phyloP scores from a whole-genome alignment of 2,888 invertebrate genomes.

The Crocallis elinguaria region DNA sequence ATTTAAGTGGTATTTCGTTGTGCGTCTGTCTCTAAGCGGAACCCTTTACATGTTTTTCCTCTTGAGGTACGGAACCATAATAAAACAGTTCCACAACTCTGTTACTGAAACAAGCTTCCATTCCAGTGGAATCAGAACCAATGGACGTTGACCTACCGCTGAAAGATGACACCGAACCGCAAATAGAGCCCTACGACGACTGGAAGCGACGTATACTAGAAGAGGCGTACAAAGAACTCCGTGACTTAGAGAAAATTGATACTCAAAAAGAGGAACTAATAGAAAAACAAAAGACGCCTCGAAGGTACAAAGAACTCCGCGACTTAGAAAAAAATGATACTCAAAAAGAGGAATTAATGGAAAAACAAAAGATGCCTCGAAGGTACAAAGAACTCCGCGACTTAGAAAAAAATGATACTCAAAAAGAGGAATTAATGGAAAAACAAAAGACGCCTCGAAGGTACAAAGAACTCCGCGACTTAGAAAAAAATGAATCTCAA shows the following conservation, averaged over 20 bases:
- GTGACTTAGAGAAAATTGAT: slow-evolving; percentile 45
- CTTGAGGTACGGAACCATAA: no score
- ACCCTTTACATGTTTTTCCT: no score
- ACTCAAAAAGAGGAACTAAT: slow-evolving; percentile 15
- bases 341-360: slow-evolving; percentile 2
- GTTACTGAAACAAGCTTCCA: no score
- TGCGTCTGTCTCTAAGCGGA: no score
- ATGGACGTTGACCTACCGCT: slow-evolving; percentile 56
- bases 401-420: slow-evolving; percentile 28
- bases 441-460: slow-evolving; percentile 49
- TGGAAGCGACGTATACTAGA: slow-evolving; percentile 86
- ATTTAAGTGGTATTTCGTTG: no score
- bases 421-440: slow-evolving; percentile 1
- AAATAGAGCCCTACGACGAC: slow-evolving; percentile 84
- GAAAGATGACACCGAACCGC: slow-evolving; percentile 50
- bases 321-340: no score
- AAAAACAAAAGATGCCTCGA: slow-evolving; percentile 45
- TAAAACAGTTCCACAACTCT: no score
- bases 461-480: slow-evolving; percentile 58
- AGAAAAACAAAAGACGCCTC: neutral
- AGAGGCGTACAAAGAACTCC: slow-evolving; percentile 69
- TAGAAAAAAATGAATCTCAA: slow-evolving; percentile 41
- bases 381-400: no score
- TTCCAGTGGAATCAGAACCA: slow-evolving; percentile 50
- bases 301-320: slow-evolving; percentile 51